Evolutionary conservation across 2,888 invertebrate genomes (phyloP).

Genomic region (Ligdia adustata): DNA sequence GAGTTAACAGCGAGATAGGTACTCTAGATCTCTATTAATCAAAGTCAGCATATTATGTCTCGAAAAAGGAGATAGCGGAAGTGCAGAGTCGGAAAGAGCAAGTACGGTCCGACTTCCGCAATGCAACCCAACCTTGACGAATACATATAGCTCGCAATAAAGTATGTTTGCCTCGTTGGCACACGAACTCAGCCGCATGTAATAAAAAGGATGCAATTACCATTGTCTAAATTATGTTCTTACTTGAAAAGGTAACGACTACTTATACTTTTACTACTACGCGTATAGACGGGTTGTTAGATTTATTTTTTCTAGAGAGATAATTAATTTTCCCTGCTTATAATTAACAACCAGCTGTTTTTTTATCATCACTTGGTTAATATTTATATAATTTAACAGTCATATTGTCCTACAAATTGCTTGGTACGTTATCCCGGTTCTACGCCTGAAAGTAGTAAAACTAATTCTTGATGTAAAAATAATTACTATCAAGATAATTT

Average conservation of each 20-base stretch:
- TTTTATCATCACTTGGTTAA: too few species aligned
- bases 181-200: neutral
- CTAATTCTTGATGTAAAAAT: too few species aligned
- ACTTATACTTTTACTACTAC: too few species aligned
- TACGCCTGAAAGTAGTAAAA: too few species aligned
- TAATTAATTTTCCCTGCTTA: neutral
- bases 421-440: too few species aligned
- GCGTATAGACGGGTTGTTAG: too few species aligned
- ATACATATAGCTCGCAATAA: conserved; percentile 14
- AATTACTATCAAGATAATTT: too few species aligned
- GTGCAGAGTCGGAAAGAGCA: conserved; percentile 45
- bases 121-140: conserved; percentile 31
- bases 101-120: conserved; percentile 47
- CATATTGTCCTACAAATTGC: too few species aligned
- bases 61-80: conserved; percentile 67
- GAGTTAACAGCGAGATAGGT: too few species aligned
- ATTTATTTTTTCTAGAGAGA: neutral
- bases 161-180: conserved; percentile 12
- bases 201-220: conserved; percentile 9
- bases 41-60: conserved; percentile 42
- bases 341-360: too few species aligned
- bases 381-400: too few species aligned
- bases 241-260: neutral
- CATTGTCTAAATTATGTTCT: neutral
- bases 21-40: conserved; percentile 13